A percentile compares a stretch with the other conserved stretches of the same genome.
Evolutionary conservation across 2,113 vertebrate species (phyloP).

Genomic region (Microcebus griseorufus): DNA sequence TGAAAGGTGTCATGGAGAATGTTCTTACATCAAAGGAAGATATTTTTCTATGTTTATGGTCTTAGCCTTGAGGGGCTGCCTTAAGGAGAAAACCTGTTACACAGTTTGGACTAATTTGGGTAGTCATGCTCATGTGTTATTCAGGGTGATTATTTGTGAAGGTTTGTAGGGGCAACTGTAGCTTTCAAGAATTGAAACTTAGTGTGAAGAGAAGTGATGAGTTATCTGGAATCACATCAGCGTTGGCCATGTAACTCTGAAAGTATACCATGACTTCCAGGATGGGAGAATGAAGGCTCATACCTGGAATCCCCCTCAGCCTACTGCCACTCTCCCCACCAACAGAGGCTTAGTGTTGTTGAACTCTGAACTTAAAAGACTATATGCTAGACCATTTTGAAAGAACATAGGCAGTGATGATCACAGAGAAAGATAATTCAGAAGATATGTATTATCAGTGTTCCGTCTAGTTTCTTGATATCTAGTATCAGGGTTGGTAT

Average conservation of each 20-base stretch:
- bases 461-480: not conserved
- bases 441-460: not conserved
- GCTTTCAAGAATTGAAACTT: not conserved
- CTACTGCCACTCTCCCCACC: not conserved
- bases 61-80: not conserved
- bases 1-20: not conserved
- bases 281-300: not conserved
- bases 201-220: not conserved
- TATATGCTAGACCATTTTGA: not conserved
- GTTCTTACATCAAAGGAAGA: not conserved
- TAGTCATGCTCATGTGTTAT: not conserved
- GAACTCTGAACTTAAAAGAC: not conserved
- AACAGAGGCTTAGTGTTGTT: not conserved
- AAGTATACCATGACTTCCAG: not conserved
- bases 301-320: not conserved
- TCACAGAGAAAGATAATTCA: not conserved
- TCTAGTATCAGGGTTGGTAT: not conserved
- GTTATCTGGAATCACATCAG: not conserved
- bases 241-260: not conserved
- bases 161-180: not conserved
- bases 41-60: not conserved
- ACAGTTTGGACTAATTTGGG: not conserved
- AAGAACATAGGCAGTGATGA: not conserved
- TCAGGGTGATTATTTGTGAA: conserved; percentile 2
- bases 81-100: not conserved